Conservation (phyloP, 2,797 vertebrate genomes). For the Gallinago solitaria region DNA sequence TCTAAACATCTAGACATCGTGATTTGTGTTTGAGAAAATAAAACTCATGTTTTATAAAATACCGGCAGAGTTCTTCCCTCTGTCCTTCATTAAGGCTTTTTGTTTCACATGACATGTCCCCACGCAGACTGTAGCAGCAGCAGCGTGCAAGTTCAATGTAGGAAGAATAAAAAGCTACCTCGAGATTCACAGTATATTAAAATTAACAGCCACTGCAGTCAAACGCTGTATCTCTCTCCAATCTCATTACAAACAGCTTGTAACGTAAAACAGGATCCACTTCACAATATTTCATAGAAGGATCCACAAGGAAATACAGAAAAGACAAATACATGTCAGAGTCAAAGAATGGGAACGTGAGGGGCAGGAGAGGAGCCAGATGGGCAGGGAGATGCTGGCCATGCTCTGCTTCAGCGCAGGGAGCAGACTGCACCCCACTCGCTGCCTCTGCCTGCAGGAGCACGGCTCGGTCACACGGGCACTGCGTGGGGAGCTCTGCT, state of each 20-base stretch:
- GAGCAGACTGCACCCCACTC: neutral
- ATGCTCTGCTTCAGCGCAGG: neutral
- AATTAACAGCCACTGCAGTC: conserved; percentile 71
- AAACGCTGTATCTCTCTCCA: conserved; percentile 74
- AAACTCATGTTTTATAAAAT: conserved; percentile 69
- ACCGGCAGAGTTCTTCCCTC: conserved; percentile 19
- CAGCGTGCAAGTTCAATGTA: neutral
- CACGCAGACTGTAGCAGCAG: conserved; percentile 15
- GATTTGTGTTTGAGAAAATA: conserved; percentile 66
- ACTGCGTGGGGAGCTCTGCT: neutral
- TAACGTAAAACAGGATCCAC: conserved; percentile 67
- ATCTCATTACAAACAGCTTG: conserved; percentile 67
- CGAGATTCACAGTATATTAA: conserved; percentile 62
- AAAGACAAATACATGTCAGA: neutral
- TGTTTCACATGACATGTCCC: neutral
- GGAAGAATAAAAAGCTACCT: conserved; percentile 66
- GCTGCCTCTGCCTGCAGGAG: accelerated
- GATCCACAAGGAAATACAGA: conserved; percentile 24
- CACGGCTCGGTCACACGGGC: neutral
- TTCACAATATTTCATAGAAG: conserved; percentile 40
- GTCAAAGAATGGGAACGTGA: neutral
- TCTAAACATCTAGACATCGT: conserved; percentile 34
- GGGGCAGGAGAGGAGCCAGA: neutral
- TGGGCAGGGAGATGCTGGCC: neutral
- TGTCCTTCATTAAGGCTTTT: conserved; percentile 44